phyloP scores from a whole-genome alignment of 2,888 invertebrate genomes.

The Chromoteleia sp. region DNA sequence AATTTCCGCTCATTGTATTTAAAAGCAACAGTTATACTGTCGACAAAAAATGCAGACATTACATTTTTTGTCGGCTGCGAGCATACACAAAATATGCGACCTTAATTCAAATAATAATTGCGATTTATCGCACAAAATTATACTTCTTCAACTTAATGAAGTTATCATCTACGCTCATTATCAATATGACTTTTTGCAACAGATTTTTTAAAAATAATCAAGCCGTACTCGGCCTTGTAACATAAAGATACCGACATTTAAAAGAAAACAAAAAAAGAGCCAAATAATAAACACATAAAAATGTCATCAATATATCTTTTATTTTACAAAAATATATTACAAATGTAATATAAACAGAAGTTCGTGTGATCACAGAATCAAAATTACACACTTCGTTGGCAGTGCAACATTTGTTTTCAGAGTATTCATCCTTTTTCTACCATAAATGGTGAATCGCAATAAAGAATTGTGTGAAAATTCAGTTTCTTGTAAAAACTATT shows the following conservation, averaged over 20 bases:
- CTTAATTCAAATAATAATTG: conserved; percentile 7
- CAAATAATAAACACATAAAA: conserved; percentile 9
- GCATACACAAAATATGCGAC: conserved; percentile 6
- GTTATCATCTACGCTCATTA: conserved; percentile 28
- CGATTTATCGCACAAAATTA: conserved; percentile 15
- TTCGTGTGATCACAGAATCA: conserved; percentile 41
- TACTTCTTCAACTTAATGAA: conserved; percentile 15
- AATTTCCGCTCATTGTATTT: too few species aligned
- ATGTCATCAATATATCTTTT: conserved; percentile 41
- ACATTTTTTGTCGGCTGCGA: neutral
- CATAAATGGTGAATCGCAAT: too few species aligned
- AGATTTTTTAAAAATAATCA: neutral
- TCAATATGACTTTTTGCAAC: conserved; percentile 3
- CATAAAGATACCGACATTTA: conserved; percentile 14
- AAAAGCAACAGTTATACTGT: too few species aligned
- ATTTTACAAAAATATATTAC: conserved; percentile 66
- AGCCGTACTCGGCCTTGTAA: conserved; percentile 13
- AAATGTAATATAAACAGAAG: conserved; percentile 62
- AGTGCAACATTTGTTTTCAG: conserved; percentile 50
- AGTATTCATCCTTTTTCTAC: conserved; percentile 10
- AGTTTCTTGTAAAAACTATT: too few species aligned
- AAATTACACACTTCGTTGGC: conserved; percentile 54
- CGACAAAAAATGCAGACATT: neutral
- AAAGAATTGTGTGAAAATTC: too few species aligned
- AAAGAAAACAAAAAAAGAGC: conserved; percentile 8